A percentile compares a stretch with the other conserved stretches of the same genome.
phyloP scores from a whole-genome alignment of 2,888 invertebrate species.

The Drosophila picticornis region DNA sequence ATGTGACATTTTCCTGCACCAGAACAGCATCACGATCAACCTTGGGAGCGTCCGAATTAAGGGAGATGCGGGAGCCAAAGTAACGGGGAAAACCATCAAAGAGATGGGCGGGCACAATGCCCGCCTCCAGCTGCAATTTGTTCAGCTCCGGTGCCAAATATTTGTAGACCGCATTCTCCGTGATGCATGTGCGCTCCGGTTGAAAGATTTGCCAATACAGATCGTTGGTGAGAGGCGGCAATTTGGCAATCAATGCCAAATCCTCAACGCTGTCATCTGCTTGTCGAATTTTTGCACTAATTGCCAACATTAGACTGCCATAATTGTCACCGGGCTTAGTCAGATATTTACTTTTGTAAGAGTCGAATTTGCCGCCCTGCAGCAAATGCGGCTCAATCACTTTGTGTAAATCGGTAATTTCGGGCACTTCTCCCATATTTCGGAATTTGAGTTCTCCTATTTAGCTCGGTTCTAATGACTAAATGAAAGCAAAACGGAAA shows the following conservation, averaged over 20 bases:
- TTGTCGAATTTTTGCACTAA: constrained; percentile 82
- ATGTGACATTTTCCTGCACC: constrained; percentile 87
- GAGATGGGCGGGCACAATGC: constrained; percentile 84
- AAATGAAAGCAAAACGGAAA: constrained; percentile 31
- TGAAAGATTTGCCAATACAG: constrained; percentile 86
- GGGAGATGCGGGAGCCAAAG: constrained; percentile 86
- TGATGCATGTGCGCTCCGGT: constrained; percentile 87
- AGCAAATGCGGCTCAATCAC: constrained; percentile 80
- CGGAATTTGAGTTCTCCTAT: not conserved
- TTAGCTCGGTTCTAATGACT: constrained; percentile 11
- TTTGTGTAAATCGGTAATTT: constrained; percentile 74
- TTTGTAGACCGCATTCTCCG: constrained; percentile 87
- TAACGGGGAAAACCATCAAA: constrained; percentile 86
- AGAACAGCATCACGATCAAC: constrained; percentile 87
- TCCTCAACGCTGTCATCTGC: constrained; percentile 73
- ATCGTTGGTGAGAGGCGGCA: constrained; percentile 86
- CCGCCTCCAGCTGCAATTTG: constrained; percentile 86
- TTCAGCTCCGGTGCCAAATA: constrained; percentile 86
- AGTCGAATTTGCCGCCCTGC: constrained; percentile 77
- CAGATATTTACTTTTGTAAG: constrained; percentile 84
- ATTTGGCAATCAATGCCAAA: constrained; percentile 87
- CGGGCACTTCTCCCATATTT: constrained; percentile 76
- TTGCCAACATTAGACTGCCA: constrained; percentile 87
- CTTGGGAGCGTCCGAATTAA: constrained; percentile 73
- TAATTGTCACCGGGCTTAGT: constrained; percentile 88